phyloP scores from a whole-genome alignment of 2,797 vertebrate species.

The Tokudaia muenninki region DNA sequence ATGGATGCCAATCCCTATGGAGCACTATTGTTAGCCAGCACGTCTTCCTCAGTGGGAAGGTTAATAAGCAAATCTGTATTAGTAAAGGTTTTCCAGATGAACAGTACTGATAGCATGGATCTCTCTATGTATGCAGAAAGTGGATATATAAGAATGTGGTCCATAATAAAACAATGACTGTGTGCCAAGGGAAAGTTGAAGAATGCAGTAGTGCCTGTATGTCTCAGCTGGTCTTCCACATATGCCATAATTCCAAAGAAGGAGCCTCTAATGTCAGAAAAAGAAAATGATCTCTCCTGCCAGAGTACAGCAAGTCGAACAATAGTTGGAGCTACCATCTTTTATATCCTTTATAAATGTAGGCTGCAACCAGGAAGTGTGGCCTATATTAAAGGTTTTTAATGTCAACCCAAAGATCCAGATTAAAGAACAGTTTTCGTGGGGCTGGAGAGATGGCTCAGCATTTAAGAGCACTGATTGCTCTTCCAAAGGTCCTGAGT shows the following conservation, averaged over 20 bases:
- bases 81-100: background rate
- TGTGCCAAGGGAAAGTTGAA: background rate
- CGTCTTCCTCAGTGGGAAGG: background rate
- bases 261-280: too few species aligned
- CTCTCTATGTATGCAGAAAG: too few species aligned
- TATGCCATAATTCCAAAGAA: background rate
- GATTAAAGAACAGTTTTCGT: too few species aligned
- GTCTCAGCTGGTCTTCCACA: background rate
- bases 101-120: background rate
- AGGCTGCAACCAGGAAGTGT: too few species aligned
- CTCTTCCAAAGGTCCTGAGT: too few species aligned
- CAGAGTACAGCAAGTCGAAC: background rate
- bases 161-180: too few species aligned
- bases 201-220: background rate
- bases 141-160: too few species aligned
- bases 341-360: background rate
- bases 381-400: too few species aligned
- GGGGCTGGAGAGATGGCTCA: too few species aligned
- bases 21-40: background rate
- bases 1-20: background rate
- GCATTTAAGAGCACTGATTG: too few species aligned
- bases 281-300: background rate
- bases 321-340: background rate
- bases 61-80: background rate
- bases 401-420: too few species aligned